Conservation (phyloP, 2,888 invertebrate species). For the Drosophila hamatofila region DNA sequence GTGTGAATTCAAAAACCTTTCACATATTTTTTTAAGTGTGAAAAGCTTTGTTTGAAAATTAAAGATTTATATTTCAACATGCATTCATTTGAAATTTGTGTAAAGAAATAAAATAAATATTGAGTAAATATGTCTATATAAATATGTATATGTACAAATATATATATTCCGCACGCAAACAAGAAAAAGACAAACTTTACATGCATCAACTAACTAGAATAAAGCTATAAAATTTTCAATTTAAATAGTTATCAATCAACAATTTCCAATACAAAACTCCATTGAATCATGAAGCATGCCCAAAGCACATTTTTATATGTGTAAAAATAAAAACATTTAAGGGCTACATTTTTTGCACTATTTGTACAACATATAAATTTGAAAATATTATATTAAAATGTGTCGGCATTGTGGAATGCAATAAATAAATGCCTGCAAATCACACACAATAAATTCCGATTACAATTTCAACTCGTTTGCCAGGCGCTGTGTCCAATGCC, state of each 20-base stretch:
- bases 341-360: neutral
- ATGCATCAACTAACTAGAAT: neutral
- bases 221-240: neutral
- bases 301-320: neutral
- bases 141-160: too few species aligned
- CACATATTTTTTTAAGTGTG: neutral
- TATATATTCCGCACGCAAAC: too few species aligned
- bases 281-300: slow-evolving; percentile 8
- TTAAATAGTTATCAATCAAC: slow-evolving; percentile 5
- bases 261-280: neutral
- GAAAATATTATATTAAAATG: slow-evolving; percentile 6
- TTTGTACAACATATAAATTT: neutral
- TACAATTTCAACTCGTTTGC: slow-evolving; percentile 23
- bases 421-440: slow-evolving; percentile 45
- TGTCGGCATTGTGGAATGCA: slow-evolving; percentile 4
- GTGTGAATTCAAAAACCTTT: neutral
- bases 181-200: neutral
- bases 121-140: neutral
- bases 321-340: neutral
- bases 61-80: neutral
- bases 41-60: neutral
- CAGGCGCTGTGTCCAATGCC: slow-evolving; percentile 7
- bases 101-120: neutral
- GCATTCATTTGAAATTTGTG: neutral
- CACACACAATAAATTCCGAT: slow-evolving; percentile 49